Conservation (phyloP, 2,888 invertebrate genomes). For the Parascotia fuliginaria region DNA sequence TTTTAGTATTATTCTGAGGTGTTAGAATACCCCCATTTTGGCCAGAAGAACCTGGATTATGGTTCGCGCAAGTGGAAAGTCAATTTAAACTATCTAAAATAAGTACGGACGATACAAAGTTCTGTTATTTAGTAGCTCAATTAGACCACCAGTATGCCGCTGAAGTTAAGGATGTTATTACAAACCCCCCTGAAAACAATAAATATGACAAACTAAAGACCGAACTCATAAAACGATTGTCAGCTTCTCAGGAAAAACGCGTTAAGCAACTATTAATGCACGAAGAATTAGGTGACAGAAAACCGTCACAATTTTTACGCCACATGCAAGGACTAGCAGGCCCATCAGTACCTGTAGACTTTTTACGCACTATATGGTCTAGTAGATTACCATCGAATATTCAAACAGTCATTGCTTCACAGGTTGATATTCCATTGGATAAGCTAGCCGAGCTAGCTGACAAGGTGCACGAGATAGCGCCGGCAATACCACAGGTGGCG, state of each 20-base stretch:
- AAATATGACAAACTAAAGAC: background rate
- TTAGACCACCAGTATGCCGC: slow-evolving; percentile 1
- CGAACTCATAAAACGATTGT: no score
- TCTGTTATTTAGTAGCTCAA: background rate
- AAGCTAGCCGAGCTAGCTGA: slow-evolving; percentile 12
- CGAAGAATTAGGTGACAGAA: no score
- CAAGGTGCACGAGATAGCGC: slow-evolving; percentile 8
- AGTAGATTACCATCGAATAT: slow-evolving; percentile 6
- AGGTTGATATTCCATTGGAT: slow-evolving; percentile 1
- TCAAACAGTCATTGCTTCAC: slow-evolving; percentile 3
- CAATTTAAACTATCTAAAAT: background rate
- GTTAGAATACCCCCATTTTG: no score
- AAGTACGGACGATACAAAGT: background rate
- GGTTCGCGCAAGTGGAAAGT: background rate
- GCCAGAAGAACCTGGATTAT: background rate
- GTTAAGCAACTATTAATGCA: no score
- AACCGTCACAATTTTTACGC: no score
- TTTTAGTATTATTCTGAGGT: no score
- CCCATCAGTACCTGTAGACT: background rate
- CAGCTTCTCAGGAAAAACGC: no score
- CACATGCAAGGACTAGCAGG: slow-evolving; percentile 4
- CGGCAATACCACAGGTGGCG: background rate
- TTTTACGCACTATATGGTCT: background rate
- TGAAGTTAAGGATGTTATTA: background rate
- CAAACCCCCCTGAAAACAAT: background rate